A percentile compares a stretch with the other conserved stretches of the same genome.
phyloP scores from a whole-genome alignment of 2,888 invertebrate species.

The Molorchus minor region DNA sequence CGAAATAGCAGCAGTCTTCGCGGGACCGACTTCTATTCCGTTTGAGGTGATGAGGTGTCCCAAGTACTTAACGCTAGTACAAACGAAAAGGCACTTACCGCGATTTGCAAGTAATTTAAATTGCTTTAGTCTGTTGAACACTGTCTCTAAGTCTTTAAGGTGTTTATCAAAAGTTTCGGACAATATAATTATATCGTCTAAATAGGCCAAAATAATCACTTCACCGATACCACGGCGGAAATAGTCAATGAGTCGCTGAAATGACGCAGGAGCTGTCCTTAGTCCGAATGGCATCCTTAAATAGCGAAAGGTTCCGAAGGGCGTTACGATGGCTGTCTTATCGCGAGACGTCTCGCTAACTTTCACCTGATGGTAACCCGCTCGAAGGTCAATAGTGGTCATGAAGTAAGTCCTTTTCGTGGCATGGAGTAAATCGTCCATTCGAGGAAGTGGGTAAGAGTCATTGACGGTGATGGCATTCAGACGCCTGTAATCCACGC shows the following conservation, averaged over 20 bases:
- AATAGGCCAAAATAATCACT: constrained; percentile 17
- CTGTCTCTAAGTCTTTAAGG: constrained; percentile 16
- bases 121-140: background rate
- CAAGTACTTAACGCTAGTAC: too few species aligned
- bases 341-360: constrained; percentile 54
- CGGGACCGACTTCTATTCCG: too few species aligned
- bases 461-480: constrained; percentile 40
- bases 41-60: too few species aligned
- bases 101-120: too few species aligned
- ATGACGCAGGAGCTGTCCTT: constrained; percentile 27
- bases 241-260: constrained; percentile 33
- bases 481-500: constrained; percentile 53
- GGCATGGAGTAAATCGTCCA: constrained; percentile 57
- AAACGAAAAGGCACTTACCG: too few species aligned
- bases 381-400: constrained; percentile 52
- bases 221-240: constrained; percentile 23
- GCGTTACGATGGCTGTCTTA: constrained; percentile 33
- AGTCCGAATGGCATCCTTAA: constrained; percentile 32
- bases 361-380: constrained; percentile 57
- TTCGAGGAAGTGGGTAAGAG: constrained; percentile 56
- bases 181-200: constrained; percentile 29
- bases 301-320: constrained; percentile 35
- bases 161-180: constrained; percentile 30
- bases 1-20: too few species aligned
- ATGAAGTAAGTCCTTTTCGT: constrained; percentile 45